Base-by-base conservation (phyloP, 92 coral and sea anemone genomes). In the Palythoa grandis region DNA sequence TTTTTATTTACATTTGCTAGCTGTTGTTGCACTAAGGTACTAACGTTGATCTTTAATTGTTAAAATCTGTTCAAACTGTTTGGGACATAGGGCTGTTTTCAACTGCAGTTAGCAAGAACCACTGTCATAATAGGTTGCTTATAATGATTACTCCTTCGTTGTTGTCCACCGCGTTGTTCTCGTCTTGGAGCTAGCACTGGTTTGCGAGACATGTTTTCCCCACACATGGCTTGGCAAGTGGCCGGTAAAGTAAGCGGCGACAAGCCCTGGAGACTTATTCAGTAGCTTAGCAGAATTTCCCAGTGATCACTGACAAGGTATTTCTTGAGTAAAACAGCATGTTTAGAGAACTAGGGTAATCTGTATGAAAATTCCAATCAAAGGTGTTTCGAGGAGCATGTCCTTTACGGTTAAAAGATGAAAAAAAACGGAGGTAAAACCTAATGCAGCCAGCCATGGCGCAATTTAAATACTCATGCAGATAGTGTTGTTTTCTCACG, bases 161-260 rank as follows among this genome's bases (percentile, higher is more conserved):
- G 74, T 69, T 69, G 74, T 69, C 74, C 74, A 69, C 74, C 74
- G 14, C 43, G 74, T 69, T 24, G 37, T 69, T 22, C 66, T 16
- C 72, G 20, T 67, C 72, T 67, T 3, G 22, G 66, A 14, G 66
- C 66, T 58, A 58, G 35, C 35, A 29, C 19, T 58, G 20, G n/a
- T n/a, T n/a, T 14, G 19, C 66, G 66, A 58, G 66, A 22, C 20
- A 4, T 12, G 66, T 16, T 14, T 58, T 58, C 7, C 66, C 66
- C 66, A 58, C 16, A 16, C 5, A 15, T 12, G 66, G 6, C 19
- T 58, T 8, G 66, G 66, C 66, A 58, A 2, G 19, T n/a, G 66
- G 66, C 22, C 20, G 56, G 66, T 58, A 22, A 58, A 58, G 19
- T 16, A 22, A 58, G 5, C 66, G 0, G 66, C 0, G 20, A 16